phyloP scores from a whole-genome alignment of 2,113 vertebrate species.

The Pristiophorus japonicus region DNA sequence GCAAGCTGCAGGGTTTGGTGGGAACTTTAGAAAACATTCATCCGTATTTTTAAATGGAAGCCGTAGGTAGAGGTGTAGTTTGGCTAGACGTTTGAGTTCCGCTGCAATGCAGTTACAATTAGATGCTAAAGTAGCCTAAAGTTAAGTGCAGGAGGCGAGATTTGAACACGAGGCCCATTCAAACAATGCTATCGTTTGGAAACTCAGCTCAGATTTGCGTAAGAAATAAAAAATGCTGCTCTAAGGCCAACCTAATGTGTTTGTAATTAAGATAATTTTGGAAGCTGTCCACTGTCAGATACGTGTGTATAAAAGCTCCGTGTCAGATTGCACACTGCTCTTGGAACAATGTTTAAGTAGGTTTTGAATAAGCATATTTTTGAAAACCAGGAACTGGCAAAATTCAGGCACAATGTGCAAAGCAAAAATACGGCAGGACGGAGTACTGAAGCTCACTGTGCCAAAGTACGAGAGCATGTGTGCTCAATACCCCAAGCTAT shows the following conservation, averaged over 20 bases:
- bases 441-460: neutral
- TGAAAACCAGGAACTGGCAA: neutral
- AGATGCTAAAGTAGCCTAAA: neutral
- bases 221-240: neutral
- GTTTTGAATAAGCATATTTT: neutral
- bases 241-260: neutral
- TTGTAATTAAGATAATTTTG: constrained; percentile 17
- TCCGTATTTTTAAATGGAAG: too few species aligned
- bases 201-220: neutral
- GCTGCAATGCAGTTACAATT: neutral
- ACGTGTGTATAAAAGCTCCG: neutral
- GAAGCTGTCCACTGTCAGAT: neutral
- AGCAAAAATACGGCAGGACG: neutral
- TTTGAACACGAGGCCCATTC: neutral
- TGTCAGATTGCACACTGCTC: neutral
- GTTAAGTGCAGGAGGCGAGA: neutral
- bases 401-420: neutral
- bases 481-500: neutral
- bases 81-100: neutral
- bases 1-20: neutral
- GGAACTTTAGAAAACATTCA: neutral
- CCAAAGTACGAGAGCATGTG: neutral
- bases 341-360: neutral
- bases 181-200: neutral
- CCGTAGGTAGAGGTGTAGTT: neutral